phyloP scores from a whole-genome alignment of 2,888 invertebrate genomes.

The Chorisops tibialis region DNA sequence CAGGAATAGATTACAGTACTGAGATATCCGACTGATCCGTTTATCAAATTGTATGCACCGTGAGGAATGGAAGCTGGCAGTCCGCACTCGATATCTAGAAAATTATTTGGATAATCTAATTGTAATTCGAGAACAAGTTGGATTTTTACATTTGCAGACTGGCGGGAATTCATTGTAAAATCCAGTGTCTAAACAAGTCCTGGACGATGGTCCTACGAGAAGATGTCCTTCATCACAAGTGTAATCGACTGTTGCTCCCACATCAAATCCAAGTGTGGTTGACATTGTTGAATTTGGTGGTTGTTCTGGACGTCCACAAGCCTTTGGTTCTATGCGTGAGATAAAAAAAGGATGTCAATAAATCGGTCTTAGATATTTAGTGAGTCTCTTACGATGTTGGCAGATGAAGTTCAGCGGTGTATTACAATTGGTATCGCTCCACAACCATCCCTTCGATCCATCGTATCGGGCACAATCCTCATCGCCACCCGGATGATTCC shows the following conservation, averaged over 20 bases:
- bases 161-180: constrained; percentile 93
- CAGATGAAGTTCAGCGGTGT: constrained; percentile 84
- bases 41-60: constrained; percentile 76
- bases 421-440: constrained; percentile 89
- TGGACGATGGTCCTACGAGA: constrained; percentile 76
- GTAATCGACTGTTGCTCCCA: constrained; percentile 81
- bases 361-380: too few species aligned
- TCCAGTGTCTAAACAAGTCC: constrained; percentile 85
- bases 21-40: constrained; percentile 82
- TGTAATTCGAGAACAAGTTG: neutral
- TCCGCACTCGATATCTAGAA: constrained; percentile 81
- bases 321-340: constrained; percentile 68
- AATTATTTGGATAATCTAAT: neutral
- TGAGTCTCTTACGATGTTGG: constrained; percentile 90
- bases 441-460: constrained; percentile 90
- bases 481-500: constrained; percentile 80
- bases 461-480: constrained; percentile 88
- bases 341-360: neutral
- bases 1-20: constrained; percentile 83
- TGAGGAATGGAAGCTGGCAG: constrained; percentile 81
- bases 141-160: constrained; percentile 77
- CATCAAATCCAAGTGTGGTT: constrained; percentile 69
- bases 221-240: constrained; percentile 82
- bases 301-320: constrained; percentile 88
- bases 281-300: constrained; percentile 89